phyloP scores from a whole-genome alignment of 2,888 invertebrate species.

The Diaperis boleti region DNA sequence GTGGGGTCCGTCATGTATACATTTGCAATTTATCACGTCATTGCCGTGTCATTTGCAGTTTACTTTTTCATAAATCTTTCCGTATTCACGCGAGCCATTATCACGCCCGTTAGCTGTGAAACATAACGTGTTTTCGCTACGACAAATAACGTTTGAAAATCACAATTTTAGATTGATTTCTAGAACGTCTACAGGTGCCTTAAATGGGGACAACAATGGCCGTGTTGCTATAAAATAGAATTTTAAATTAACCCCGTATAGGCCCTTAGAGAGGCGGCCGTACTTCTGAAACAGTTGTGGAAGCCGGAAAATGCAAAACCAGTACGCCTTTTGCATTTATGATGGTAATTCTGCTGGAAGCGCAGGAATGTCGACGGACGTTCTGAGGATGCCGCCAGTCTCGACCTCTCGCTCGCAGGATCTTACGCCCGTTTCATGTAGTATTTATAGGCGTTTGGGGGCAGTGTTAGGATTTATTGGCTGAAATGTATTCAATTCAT shows the following conservation, averaged over 20 bases:
- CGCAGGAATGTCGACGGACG: conserved; percentile 19
- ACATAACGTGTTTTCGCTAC: neutral
- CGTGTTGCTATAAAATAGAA: conserved; percentile 44
- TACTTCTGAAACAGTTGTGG: conserved; percentile 30
- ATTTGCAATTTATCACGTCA: conserved; percentile 29
- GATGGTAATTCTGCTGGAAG: conserved; percentile 14
- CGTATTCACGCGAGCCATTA: conserved; percentile 1
- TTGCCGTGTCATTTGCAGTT: conserved; percentile 18
- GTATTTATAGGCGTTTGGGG: conserved; percentile 14
- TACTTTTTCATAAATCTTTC: conserved; percentile 30
- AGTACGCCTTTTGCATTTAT: conserved; percentile 25
- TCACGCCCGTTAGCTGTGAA: neutral
- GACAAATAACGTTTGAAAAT: conserved; percentile 33
- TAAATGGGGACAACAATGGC: conserved; percentile 47
- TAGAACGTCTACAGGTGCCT: conserved; percentile 45
- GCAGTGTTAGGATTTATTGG: conserved; percentile 22
- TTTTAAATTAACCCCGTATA: conserved; percentile 47
- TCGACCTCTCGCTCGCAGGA: conserved; percentile 8
- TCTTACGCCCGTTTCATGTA: conserved; percentile 26
- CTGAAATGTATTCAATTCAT: too few species aligned
- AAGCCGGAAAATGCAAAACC: conserved; percentile 28
- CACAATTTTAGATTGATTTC: conserved; percentile 46
- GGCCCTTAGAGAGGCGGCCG: conserved; percentile 41
- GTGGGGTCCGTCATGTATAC: conserved; percentile 13
- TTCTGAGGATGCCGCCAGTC: conserved; percentile 6